Evolutionary conservation across 1,140 invertebrate species (phyloP).

Genomic region (Conus ventricosus): DNA sequence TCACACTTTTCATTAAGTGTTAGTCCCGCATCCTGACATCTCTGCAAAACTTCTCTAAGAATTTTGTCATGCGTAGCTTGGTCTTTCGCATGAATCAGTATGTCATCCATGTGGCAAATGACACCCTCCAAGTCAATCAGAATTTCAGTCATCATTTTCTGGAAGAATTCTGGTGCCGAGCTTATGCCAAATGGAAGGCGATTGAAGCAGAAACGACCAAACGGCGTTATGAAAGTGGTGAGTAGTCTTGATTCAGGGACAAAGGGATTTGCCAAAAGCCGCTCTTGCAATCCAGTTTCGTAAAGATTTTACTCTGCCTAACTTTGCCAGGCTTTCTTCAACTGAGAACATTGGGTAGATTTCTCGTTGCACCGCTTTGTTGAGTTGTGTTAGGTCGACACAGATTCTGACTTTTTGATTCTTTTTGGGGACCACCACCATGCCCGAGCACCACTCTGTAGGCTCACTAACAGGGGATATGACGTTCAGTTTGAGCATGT

Average conservation of each 20-base stretch:
- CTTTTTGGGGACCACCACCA: slow-evolving; percentile 4
- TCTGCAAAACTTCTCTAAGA: slow-evolving; percentile 51
- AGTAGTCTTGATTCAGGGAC: slow-evolving; percentile 30
- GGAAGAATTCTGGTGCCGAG: slow-evolving; percentile 46
- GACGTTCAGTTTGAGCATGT: neutral
- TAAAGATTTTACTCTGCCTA: slow-evolving; percentile 68
- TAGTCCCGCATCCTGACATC: slow-evolving; percentile 53
- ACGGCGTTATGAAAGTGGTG: slow-evolving; percentile 64
- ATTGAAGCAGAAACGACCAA: slow-evolving; percentile 69
- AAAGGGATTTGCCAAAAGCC: slow-evolving; percentile 48
- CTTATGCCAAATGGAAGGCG: slow-evolving; percentile 73
- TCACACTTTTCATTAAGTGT: slow-evolving; percentile 56
- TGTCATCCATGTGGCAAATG: slow-evolving; percentile 56
- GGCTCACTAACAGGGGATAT: slow-evolving; percentile 7
- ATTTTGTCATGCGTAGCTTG: slow-evolving; percentile 48
- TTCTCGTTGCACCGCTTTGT: slow-evolving; percentile 30
- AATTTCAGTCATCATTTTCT: slow-evolving; percentile 39
- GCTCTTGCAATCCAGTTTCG: slow-evolving; percentile 30
- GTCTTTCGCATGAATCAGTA: slow-evolving; percentile 51
- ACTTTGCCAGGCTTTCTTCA: slow-evolving; percentile 14
- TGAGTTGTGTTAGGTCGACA: slow-evolving; percentile 13
- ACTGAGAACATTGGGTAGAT: neutral
- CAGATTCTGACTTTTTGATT: slow-evolving; percentile 24
- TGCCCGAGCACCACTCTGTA: slow-evolving; percentile 19
- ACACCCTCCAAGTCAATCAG: slow-evolving; percentile 34